Percentiles rank a stretch among this genome's conserved stretches.
phyloP scores from a whole-genome alignment of 2,113 vertebrate genomes.

The Corythaixoides concolor region DNA sequence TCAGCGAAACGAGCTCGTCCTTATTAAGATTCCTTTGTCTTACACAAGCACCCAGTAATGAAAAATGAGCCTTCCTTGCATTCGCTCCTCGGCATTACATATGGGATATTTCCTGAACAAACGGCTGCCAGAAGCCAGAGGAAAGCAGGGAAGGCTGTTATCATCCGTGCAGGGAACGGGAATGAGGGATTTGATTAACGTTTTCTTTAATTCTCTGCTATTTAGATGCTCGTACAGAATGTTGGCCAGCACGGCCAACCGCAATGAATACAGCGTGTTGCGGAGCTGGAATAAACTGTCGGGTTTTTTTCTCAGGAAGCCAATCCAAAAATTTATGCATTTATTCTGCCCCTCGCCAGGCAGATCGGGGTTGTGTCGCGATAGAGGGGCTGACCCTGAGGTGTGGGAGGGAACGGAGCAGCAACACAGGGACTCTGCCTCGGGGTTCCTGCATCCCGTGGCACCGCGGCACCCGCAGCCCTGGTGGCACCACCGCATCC shows the following conservation, averaged over 20 bases:
- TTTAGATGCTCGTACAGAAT: neutral
- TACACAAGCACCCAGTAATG: constrained; percentile 21
- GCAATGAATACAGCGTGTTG: neutral
- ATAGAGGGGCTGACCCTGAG: neutral
- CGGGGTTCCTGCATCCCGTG: neutral
- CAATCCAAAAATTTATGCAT: neutral
- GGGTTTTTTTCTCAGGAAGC: neutral
- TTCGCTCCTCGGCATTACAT: neutral
- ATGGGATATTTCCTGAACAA: constrained; percentile 50
- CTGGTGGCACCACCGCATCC: neutral
- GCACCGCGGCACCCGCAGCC: neutral
- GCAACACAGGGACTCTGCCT: neutral
- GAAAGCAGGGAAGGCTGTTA: neutral
- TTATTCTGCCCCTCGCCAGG: neutral
- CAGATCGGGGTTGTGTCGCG: neutral
- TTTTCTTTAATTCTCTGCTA: constrained; percentile 8
- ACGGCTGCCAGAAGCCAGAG: constrained; percentile 38
- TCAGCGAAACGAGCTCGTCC: constrained; percentile 18
- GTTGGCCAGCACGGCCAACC: neutral
- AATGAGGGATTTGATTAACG: neutral
- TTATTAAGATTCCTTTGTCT: constrained; percentile 63
- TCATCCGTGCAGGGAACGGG: neutral
- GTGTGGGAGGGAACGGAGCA: neutral
- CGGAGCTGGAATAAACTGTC: neutral
- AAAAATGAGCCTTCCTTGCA: constrained; percentile 9